Base-by-base conservation (phyloP, 2,888 invertebrate genomes). In the Zygaena filipendulae region DNA sequence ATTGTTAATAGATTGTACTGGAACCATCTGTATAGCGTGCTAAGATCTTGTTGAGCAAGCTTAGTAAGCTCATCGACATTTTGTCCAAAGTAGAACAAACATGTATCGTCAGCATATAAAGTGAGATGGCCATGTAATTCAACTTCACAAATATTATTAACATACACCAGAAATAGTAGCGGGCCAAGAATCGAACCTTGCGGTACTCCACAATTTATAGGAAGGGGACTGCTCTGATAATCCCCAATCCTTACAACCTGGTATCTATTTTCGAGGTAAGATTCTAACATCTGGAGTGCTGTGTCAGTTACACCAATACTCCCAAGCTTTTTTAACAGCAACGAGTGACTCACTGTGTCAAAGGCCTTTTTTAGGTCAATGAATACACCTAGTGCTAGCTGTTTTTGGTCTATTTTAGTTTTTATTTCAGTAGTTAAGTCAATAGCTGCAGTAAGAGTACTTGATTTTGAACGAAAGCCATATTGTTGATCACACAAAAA, bases 351-450 rank as follows among this genome's bases (percentile, higher is more conserved):
- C 3, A 39, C 26, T 6, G 33, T 31, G 11, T 33, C 31, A 9
- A 33, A 32, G 2, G 27, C 29, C 13, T 30, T 27, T 31, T 31
- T 26, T 2, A 40, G 6, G 11, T 42, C 38, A 5, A 42, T 38
- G 13, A 40, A 42, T n/a, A 42, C 11, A 1, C 39, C 39, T 3
- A 42, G 5, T 5, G 13, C 32, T 3, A 36, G 19, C n/a, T 24
- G 25, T 16, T 35, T 42, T 9, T 28, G 2, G 16, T 42, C 40
- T 8, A 39, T 38, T 8, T 28, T 25, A 1, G 13, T 21, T 23
- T 36, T 37, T 16, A 42, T 38, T 27, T 40, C 33, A 2, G 38
- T 39, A 1, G 33, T 21, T 12, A 39, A n/a, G 13, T 37, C 40
- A 1, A 39, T 21, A 4, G 36, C 24, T 1, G 39, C 41, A 3